Percentiles rank a stretch among this genome's conserved stretches.
Evolutionary conservation across 1,140 invertebrate genomes (phyloP).

Genomic region (Lepidotrigona ventralis): DNA sequence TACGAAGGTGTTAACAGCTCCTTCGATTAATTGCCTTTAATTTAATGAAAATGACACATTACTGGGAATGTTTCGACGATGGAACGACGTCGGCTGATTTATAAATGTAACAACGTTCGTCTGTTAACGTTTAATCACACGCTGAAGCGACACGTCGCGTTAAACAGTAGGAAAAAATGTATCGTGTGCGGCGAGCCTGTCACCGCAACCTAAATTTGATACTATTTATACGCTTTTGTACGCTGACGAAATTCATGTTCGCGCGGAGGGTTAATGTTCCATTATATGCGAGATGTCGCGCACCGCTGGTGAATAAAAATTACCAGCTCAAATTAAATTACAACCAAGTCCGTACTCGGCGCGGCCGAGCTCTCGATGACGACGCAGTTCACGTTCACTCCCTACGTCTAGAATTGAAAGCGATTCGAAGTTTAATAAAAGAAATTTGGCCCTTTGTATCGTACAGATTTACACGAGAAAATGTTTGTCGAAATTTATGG

Average conservation of each 20-base stretch:
- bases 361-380: background rate
- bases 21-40: background rate
- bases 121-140: background rate
- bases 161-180: background rate
- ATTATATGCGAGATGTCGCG: constrained; percentile 20
- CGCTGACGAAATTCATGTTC: constrained; percentile 11
- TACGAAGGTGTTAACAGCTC: background rate
- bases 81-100: background rate
- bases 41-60: background rate
- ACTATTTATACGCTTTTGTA: constrained; percentile 12
- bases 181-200: background rate
- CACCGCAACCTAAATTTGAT: background rate
- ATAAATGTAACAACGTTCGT: background rate
- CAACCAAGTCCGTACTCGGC: too few species aligned
- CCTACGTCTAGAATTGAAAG: background rate
- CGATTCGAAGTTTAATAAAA: background rate
- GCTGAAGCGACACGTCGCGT: background rate
- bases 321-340: constrained; percentile 5
- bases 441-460: background rate
- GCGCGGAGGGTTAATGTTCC: constrained; percentile 6
- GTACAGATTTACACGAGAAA: background rate
- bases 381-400: background rate
- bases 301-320: constrained; percentile 10
- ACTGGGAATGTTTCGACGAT: background rate
- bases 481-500: background rate